Evolutionary conservation across 2,888 invertebrate genomes (phyloP).

Genomic region (Sclerodermus sp.): DNA sequence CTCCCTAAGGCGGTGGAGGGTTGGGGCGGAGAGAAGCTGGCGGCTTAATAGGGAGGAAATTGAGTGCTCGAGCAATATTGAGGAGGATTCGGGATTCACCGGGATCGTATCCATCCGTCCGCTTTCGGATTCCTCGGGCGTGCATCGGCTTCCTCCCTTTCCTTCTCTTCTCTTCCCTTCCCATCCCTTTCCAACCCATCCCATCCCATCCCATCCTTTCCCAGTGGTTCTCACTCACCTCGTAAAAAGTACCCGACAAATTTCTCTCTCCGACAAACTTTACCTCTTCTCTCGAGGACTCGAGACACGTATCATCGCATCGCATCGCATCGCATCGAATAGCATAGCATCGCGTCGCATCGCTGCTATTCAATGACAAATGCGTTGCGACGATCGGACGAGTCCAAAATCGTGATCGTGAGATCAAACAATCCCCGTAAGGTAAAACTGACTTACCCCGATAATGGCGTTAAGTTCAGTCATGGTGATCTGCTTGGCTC

Average conservation of each 20-base stretch:
- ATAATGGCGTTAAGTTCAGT: constrained; percentile 91
- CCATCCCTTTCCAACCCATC: constrained; percentile 13
- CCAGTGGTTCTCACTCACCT: constrained; percentile 39
- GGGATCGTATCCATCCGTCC: constrained; percentile 50
- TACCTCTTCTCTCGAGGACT: no score
- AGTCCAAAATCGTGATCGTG: no score
- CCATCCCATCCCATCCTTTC: constrained; percentile 14
- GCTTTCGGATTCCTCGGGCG: constrained; percentile 53
- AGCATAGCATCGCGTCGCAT: no score
- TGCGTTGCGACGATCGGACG: no score
- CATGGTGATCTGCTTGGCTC: constrained; percentile 95
- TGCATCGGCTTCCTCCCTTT: constrained; percentile 45
- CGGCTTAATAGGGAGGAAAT: constrained; percentile 59
- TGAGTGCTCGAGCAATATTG: constrained; percentile 59
- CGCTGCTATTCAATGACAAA: no score
- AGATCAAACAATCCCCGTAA: no score
- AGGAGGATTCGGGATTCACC: constrained; percentile 56
- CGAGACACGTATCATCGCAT: no score
- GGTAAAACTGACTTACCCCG: constrained; percentile 72
- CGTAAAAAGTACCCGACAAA: no score
- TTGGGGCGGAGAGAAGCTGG: constrained; percentile 43
- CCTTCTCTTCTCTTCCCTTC: constrained; percentile 6
- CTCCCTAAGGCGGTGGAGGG: constrained; percentile 13
- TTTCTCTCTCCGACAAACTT: no score
- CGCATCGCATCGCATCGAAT: no score